Base-by-base conservation (phyloP, 2,888 invertebrate genomes). In the Drosophila eohydei region DNA sequence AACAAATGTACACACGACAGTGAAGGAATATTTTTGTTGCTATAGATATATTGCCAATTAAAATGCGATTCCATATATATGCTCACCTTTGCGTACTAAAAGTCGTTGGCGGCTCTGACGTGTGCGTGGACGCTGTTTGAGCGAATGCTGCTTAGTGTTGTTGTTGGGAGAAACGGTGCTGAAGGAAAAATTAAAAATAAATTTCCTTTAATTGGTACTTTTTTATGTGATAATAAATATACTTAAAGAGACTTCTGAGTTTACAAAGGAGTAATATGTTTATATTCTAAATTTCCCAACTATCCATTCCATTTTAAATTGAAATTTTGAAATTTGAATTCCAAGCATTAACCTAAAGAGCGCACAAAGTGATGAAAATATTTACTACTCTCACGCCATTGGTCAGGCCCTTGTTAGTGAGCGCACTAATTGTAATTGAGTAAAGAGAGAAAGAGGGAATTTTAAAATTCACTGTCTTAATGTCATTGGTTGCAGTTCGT, bases 11-110 rank as follows among this genome's bases (percentile, higher is more conserved):
- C 71, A 70, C 43, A 70, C 40, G 48, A 62, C 72, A 75, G 32
- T 43, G 36, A 50, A 43, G 21, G 63, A 64, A 65, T 48, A 28
- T 41, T 68, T 58, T 71, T 63, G 70, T 59, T 63, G 26, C 16
- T 43, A 32, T 71, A 58, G 4, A 30, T 46, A 30, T 46, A 40
- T 46, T 69, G 83, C 83, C 83, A 86, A 86, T 86, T 80, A n/a
- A 44, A 30, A 21, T 21, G 43, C 6, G 48, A 34, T 26, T 26
- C 38, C 28, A 34, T 9, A 34, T 34, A 34, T 21, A 32, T 30
- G 78, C 83, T 36, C 59, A 83, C 83, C 83, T 88, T 71, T 83
- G 41, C 83, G 87, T 43, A 78, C 54, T 50, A 88, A 63, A 14
- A 83, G 71, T 12, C 81, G 73, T 44, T 75, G 81, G 32, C 77